phyloP scores from a whole-genome alignment of 1,140 invertebrate genomes.

The Pseudomyrmex pallidus region DNA sequence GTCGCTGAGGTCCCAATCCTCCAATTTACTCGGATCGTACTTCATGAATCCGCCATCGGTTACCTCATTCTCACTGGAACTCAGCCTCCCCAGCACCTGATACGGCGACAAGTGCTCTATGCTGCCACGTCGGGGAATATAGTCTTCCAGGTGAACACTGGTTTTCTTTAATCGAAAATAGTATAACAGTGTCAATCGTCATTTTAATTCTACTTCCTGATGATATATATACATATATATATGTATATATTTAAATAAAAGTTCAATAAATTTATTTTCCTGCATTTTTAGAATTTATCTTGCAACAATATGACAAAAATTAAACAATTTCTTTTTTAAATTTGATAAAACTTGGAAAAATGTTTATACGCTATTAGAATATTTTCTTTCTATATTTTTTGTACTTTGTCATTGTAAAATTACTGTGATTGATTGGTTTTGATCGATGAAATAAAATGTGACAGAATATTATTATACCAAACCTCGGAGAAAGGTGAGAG shows the following conservation, averaged over 20 bases:
- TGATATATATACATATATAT: background rate
- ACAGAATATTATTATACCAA: constrained; percentile 15
- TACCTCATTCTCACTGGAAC: constrained; percentile 66
- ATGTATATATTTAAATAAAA: too few species aligned
- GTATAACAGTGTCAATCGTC: constrained; percentile 15
- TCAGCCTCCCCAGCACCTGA: constrained; percentile 78
- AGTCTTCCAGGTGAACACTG: constrained; percentile 77
- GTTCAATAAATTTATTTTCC: too few species aligned
- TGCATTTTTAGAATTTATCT: too few species aligned
- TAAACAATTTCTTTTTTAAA: too few species aligned
- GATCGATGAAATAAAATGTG: constrained; percentile 15
- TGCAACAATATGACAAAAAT: too few species aligned
- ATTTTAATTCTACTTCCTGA: background rate
- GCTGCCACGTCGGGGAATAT: constrained; percentile 80
- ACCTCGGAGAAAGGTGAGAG: constrained; percentile 71
- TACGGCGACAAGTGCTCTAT: constrained; percentile 81
- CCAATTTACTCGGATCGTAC: constrained; percentile 82
- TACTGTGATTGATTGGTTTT: background rate
- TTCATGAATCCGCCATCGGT: constrained; percentile 75
- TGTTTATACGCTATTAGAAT: background rate
- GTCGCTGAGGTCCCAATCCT: constrained; percentile 83
- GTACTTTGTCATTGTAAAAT: background rate
- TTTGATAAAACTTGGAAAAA: background rate
- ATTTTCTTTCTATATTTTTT: too few species aligned
- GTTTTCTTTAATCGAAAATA: constrained; percentile 67